Evolutionary conservation across 2,888 invertebrate genomes (phyloP), one percentile per base, ranked within the genome.

Genomic region (Oasisia sp.): DNA sequence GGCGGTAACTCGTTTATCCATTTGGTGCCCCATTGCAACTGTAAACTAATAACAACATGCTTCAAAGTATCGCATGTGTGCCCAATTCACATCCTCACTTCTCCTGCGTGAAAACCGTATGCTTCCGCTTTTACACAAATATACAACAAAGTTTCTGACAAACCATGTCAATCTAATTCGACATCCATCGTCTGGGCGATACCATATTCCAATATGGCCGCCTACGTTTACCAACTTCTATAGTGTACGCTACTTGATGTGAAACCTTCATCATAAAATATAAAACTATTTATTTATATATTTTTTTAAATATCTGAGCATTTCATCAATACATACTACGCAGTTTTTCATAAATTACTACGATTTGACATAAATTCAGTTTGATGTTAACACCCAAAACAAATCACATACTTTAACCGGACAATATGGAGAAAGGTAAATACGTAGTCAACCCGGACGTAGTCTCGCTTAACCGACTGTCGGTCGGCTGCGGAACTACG

Each of bases 201-300:
- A 74, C 74, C 74, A 74, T 74, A 74, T 74, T 74, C 74, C 74
- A 74, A 74, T 74, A 74, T 74, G 74, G 74, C 74, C 74, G 74
- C 74, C 74, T 19, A 74, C 19, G n/a, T 74, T 19, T 27, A 74
- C 74, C 74, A 74, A 74, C 27, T 27, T 74, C 14, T 74, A 19
- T 74, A 74, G n/a, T 74, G 74, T 74, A 74, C 74, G 74, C 74
- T n/a, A 27, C n/a, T 74, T 19, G 74, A n/a, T n/a, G 74, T n/a
- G 27, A 74, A 74, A 74, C 74, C 74, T 74, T 19, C 74, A 27
- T 74, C 74, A 74, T 74, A 74, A 74, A 74, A 74, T 74, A 74
- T 27, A 74, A 74, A 7, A n/a, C 74, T 2, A 74, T 74, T 74
- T 74, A 74, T 74, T 27, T 27, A 74, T 74, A 74, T 74, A 74